These are phyloP conservation scores for Ochropleura leucogaster DNA, from an alignment of 2,888 invertebrate genomes.

Conservation along the genomic window DNA sequence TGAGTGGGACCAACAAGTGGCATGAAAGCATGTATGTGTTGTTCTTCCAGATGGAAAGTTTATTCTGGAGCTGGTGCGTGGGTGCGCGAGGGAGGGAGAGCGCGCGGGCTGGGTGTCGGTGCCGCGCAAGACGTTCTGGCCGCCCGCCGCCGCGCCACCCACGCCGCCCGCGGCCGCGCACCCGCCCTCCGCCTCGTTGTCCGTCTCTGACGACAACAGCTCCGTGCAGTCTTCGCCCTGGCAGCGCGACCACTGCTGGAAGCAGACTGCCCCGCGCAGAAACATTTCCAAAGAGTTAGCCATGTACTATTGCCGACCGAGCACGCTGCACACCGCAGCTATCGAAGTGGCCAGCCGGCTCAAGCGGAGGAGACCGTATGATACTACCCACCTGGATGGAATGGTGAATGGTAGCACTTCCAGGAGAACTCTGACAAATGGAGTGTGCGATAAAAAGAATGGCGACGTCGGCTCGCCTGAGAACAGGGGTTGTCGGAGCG, in stretches of 20 bases:
- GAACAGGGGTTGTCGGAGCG: slow-evolving; percentile 71
- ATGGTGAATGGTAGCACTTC: slow-evolving; percentile 72
- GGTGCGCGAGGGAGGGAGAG: slow-evolving; percentile 92
- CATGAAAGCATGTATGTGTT: slow-evolving; percentile 44
- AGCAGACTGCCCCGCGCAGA: slow-evolving; percentile 94
- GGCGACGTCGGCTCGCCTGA: slow-evolving; percentile 78
- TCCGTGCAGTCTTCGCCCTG: slow-evolving; percentile 97
- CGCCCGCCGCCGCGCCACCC: slow-evolving; percentile 93
- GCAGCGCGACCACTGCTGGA: slow-evolving; percentile 97
- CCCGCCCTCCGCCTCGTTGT: slow-evolving; percentile 94
- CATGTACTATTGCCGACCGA: slow-evolving; percentile 92
- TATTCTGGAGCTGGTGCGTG: slow-evolving; percentile 94
- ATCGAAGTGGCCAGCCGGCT: slow-evolving; percentile 84
- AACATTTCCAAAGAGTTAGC: slow-evolving; percentile 94
- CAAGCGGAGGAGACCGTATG: slow-evolving; percentile 93
- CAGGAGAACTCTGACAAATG: slow-evolving; percentile 74
- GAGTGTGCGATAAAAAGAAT: slow-evolving; percentile 79
- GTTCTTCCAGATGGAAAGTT: slow-evolving; percentile 95
- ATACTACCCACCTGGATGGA: slow-evolving; percentile 77
- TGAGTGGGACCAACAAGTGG: slow-evolving; percentile 17
- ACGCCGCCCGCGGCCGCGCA: slow-evolving; percentile 89
- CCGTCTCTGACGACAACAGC: slow-evolving; percentile 97
- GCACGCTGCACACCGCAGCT: slow-evolving; percentile 84
- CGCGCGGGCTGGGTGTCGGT: slow-evolving; percentile 97
- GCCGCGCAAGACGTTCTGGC: slow-evolving; percentile 96